A percentile compares a stretch with the other conserved stretches of the same genome.
Conservation (phyloP, 2,888 invertebrate genomes). For the Synanthedon vespiformis region DNA sequence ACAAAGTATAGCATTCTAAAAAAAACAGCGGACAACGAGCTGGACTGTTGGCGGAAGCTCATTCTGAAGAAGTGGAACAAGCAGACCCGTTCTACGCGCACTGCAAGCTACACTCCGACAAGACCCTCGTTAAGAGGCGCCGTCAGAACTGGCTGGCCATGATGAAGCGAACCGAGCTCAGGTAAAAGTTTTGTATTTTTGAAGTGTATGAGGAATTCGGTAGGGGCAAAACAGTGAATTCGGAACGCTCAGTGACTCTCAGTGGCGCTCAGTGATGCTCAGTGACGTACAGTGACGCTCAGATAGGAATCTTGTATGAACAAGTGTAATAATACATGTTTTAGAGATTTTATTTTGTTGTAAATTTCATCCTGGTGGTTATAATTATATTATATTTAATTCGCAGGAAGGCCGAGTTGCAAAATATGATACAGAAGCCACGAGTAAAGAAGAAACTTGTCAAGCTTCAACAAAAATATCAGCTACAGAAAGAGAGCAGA, state of each 20-base stretch:
- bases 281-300: no score
- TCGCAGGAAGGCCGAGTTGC: conserved; percentile 67
- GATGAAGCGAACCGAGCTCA: conserved; percentile 81
- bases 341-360: background rate
- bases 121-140: conserved; percentile 82
- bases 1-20: no score
- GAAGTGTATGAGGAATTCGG: no score
- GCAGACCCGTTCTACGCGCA: conserved; percentile 98
- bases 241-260: background rate
- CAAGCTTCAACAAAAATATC: conserved; percentile 87
- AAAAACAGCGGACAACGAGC: conserved; percentile 86
- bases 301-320: background rate
- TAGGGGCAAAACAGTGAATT: no score
- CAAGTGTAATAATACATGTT: background rate
- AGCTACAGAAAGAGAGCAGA: conserved; percentile 77
- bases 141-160: conserved; percentile 89
- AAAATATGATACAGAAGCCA: conserved; percentile 75
- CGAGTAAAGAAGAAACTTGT: conserved; percentile 85
- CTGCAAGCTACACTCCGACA: conserved; percentile 95
- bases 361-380: background rate
- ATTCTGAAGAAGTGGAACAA: conserved; percentile 89
- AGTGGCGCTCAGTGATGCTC: no score
- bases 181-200: conserved; percentile 28
- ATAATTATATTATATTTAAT: background rate
- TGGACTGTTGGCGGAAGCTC: conserved; percentile 92